Evolutionary conservation across 1,140 invertebrate genomes (phyloP), one percentile per base, ranked within the genome.

Genomic region (Drosophila ficusphila): DNA sequence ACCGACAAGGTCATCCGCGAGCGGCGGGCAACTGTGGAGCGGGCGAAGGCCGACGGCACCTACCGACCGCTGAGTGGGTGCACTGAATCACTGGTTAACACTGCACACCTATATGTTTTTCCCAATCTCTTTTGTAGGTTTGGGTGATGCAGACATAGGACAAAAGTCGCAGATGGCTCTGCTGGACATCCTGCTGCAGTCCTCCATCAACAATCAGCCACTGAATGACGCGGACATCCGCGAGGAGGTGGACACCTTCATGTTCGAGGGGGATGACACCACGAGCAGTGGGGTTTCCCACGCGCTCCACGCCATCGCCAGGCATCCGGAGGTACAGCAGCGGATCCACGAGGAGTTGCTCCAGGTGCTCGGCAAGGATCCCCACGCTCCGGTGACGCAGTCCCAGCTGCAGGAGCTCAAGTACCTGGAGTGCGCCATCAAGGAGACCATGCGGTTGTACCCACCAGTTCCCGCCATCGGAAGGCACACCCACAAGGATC

Each of bases 161-260:
- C 82, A 90, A 0, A 94, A 93, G 72, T 95, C 94, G 38, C 93
- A 94, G 68, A 91, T 95, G 53, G 95, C 95, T 4, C 96, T 97
- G 90, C 92, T 97, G 73, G 96, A 97, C 92, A 91, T 97, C 36
- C 88, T 97, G 6, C 91, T 97, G 3, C 92, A 95, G 76, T 92
- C 93, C 31, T 93, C 93, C 56, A 90, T 93, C 5, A 92, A 94
- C 67, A 94, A 93, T 3, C 85, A 91, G 31, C 90, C 91, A 31
- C 92, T 96, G 29, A 93, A 92, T 9, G 92, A 95, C 74, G 90
- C 93, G 9, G 95, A 95, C 73, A 95, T 97, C 11, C 91, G 94
- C 52, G 94, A 96, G 91, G 94, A 95, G 92, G 95, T 96, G 1
- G 94, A 95, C 65, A 96, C 95, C 0, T 96, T 96, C 70, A 95